Evolutionary conservation across 2,113 vertebrate species (phyloP).

Genomic region (Aix galericulata): DNA sequence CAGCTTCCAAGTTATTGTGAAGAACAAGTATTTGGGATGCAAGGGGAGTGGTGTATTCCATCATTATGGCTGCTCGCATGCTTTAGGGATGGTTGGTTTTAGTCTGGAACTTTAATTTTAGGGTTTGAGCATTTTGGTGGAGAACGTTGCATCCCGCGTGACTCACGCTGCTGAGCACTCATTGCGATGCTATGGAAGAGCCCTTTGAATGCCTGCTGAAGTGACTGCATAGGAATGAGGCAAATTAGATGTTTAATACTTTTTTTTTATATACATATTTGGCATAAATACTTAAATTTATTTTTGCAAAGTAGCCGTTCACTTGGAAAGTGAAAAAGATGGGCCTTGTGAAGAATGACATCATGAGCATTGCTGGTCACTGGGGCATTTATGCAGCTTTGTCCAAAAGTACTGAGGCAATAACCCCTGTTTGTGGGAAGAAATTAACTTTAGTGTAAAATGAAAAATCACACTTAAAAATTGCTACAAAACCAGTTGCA

Average conservation of each 20-base stretch:
- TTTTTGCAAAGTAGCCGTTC: not conserved
- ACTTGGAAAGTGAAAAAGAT: not conserved
- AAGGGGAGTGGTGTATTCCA: not conserved
- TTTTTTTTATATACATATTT: not conserved
- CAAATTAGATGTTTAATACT: not conserved
- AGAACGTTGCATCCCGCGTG: not conserved
- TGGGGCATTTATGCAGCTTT: not conserved
- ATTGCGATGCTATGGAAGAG: not conserved
- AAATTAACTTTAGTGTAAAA: not conserved
- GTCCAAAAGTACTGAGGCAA: not conserved
- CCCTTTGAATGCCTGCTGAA: not conserved
- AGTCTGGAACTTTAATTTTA: not conserved
- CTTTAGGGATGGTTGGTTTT: not conserved
- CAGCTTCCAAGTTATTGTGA: not conserved
- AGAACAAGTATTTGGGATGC: not conserved
- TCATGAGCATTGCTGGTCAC: not conserved
- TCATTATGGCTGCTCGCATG: not conserved
- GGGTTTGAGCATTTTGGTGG: not conserved
- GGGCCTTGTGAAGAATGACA: not conserved
- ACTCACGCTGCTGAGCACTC: not conserved
- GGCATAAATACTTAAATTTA: not conserved
- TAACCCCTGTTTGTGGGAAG: rapidly evolving
- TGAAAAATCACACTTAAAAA: not conserved
- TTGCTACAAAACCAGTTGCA: not conserved
- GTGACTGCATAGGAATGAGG: not conserved